Percentiles rank a stretch among this genome's conserved stretches.
phyloP scores from a whole-genome alignment of 2,888 invertebrate species.

The Odontomyia ornata region DNA sequence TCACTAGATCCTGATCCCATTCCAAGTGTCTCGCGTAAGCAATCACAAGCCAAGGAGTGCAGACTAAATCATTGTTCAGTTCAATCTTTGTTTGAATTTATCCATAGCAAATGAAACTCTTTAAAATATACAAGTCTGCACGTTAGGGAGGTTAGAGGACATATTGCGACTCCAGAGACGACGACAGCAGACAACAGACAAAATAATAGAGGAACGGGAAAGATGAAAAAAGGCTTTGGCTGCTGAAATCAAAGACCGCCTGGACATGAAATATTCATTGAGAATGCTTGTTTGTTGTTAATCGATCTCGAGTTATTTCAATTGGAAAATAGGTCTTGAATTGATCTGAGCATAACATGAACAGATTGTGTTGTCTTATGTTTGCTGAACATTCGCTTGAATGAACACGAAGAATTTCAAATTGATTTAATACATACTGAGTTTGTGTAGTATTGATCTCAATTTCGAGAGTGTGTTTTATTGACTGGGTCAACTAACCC shows the following conservation, averaged over 20 bases:
- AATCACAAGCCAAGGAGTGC: neutral
- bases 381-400: neutral
- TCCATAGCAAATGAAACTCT: slow-evolving; percentile 16
- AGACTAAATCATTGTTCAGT: slow-evolving; percentile 4
- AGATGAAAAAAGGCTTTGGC: neutral
- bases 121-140: neutral
- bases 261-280: slow-evolving; percentile 41
- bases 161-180: neutral
- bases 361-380: neutral
- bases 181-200: neutral
- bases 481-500: too few relatives aligned
- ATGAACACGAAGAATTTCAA: neutral
- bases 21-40: neutral
- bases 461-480: too few relatives aligned
- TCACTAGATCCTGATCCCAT: neutral
- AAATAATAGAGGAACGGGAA: neutral
- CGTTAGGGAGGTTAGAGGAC: neutral
- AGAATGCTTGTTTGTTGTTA: slow-evolving; percentile 29
- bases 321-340: slow-evolving; percentile 27
- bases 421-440: neutral
- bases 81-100: slow-evolving; percentile 29
- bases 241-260: neutral
- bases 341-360: slow-evolving; percentile 10
- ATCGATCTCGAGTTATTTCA: slow-evolving; percentile 40
- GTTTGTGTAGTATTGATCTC: too few relatives aligned